Conservation (phyloP, 2,888 invertebrate species). For the Melinopterus prodromus region DNA sequence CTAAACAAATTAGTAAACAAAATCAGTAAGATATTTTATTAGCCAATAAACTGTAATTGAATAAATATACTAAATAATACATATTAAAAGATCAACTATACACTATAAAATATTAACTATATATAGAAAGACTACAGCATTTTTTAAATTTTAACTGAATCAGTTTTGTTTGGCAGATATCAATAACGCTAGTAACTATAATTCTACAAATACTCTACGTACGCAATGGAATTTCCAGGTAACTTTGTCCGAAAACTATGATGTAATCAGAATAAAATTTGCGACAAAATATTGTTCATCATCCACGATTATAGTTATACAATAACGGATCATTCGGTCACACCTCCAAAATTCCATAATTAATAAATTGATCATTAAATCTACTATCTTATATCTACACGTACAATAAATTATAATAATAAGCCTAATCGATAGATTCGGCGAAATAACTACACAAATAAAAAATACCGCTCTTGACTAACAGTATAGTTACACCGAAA, state of each 20-base stretch:
- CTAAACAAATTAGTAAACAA: too few species aligned
- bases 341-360: background rate
- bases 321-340: background rate
- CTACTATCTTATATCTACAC: background rate
- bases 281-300: background rate
- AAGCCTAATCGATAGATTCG: background rate
- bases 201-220: background rate
- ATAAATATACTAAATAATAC: too few species aligned
- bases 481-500: background rate
- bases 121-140: too few species aligned
- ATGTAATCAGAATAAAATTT: background rate
- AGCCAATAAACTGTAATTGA: too few species aligned
- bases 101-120: too few species aligned
- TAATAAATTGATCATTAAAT: background rate
- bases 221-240: background rate
- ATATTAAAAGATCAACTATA: too few species aligned
- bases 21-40: too few species aligned
- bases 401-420: background rate
- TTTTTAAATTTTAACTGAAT: too few species aligned
- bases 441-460: background rate
- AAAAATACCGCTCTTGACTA: background rate
- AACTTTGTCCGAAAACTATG: background rate
- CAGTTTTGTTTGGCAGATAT: too few species aligned
- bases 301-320: background rate
- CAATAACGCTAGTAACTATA: background rate